Conservation (phyloP, 2,888 invertebrate genomes). For the Glaucopsyche alexis region DNA sequence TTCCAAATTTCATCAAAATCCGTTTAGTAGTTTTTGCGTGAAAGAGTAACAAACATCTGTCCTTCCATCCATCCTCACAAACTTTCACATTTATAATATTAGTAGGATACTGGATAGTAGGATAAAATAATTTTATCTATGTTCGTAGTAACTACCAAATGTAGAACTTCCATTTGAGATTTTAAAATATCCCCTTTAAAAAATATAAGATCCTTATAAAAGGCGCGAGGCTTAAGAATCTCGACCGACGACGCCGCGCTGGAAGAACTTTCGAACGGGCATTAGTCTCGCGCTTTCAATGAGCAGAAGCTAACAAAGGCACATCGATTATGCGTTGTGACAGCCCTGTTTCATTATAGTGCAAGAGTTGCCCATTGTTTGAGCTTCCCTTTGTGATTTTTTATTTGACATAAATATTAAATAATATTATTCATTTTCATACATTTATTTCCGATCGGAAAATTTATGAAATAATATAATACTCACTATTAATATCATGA, state of each 20-base stretch:
- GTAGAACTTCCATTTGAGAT: neutral
- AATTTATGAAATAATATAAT: too few relatives aligned
- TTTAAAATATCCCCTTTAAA: neutral
- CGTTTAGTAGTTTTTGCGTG: too few relatives aligned
- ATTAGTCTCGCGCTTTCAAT: slow-evolving; percentile 19
- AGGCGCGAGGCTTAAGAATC: slow-evolving; percentile 12
- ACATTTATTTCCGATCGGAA: neutral
- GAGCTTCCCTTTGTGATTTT: neutral
- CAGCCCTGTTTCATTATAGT: slow-evolving; percentile 13
- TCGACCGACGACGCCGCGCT: neutral
- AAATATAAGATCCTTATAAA: neutral
- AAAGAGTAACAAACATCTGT: too few relatives aligned
- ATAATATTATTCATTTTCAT: neutral
- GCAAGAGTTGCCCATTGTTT: neutral
- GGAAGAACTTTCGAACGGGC: slow-evolving; percentile 5
- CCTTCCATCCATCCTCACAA: too few relatives aligned
- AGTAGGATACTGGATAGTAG: too few relatives aligned
- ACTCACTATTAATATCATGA: too few relatives aligned
- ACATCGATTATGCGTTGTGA: slow-evolving; percentile 19
- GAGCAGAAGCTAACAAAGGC: slow-evolving; percentile 17
- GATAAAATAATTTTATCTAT: too few relatives aligned
- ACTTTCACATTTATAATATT: too few relatives aligned
- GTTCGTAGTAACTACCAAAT: neutral
- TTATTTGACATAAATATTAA: too few relatives aligned
- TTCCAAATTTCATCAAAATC: too few relatives aligned